Conservation (phyloP, 2,797 vertebrate species). For the Limosa lapponica region DNA sequence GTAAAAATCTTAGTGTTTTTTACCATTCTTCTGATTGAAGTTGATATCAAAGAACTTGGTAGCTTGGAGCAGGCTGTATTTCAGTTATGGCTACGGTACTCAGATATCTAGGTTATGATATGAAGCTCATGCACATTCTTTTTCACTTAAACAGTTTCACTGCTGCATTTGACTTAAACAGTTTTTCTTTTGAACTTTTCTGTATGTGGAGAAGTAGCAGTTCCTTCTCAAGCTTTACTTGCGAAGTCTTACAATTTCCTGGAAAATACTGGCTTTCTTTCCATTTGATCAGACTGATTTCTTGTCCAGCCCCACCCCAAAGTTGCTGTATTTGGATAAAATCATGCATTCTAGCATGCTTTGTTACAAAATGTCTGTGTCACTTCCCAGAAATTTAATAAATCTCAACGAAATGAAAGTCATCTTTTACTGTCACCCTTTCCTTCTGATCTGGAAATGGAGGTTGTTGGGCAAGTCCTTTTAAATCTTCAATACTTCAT, state of each 20-base stretch:
- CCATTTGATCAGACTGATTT: background rate
- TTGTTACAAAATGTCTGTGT: background rate
- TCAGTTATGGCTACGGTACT: background rate
- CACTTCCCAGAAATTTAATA: background rate
- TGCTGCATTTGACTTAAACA: background rate
- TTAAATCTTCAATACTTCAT: background rate
- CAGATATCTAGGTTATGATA: constrained; percentile 3
- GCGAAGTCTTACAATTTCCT: background rate
- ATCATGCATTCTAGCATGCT: background rate
- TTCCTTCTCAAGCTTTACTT: background rate
- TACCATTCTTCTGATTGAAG: background rate
- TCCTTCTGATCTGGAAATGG: background rate
- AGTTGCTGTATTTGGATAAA: background rate
- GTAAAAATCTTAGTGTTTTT: background rate
- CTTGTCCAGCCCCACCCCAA: background rate
- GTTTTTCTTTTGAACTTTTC: background rate
- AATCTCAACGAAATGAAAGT: background rate
- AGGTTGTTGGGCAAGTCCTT: background rate
- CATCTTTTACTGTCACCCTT: background rate
- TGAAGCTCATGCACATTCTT: background rate
- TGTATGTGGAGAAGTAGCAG: background rate
- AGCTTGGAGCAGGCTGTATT: background rate
- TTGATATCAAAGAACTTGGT: background rate
- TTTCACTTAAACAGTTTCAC: background rate
- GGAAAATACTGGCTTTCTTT: background rate